Evolutionary conservation across 2,888 invertebrate genomes (phyloP), one percentile per base, ranked within the genome.

Genomic region (Chironomus tentans): DNA sequence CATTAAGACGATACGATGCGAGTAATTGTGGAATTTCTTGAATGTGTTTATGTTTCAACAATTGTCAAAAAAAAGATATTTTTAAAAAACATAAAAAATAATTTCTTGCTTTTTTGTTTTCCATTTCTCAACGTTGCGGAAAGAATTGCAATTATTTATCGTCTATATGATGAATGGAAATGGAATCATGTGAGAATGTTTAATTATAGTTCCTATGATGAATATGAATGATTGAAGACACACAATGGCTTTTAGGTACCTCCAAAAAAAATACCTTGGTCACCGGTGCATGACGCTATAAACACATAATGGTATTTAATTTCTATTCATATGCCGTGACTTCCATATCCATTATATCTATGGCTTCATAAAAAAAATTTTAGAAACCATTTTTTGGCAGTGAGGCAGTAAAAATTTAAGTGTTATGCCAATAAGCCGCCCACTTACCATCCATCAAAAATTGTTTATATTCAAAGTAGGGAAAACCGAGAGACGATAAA

Each of bases 1-100:
- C 56, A 56, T 56, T 56, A 56, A 56, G 56, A 56, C n/a, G 56
- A 56, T 56, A 15, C 7, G 56, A 56, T 56, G 56, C 56, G 56
- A 56, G 18, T 6, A 56, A 56, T 56, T 56, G 56, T 3, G 5
- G 15, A n/a, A 2, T 56, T 56, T 1, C 15, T 56, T 56, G 56
- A 56, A 72, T 28, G 61, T 73, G 73, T 65, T 73, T 73, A 73
- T 65, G 73, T 73, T 62, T 73, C 65, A 48, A 65, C 62, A 73
- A 47, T 73, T 73, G 22, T 56, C 73, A 72, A 12, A 65, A 73
- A 47, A 28, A 13, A 24, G 46, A 73, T 56, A 56, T n/a, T 18
- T 56, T 56, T 56, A 56, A 56, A 15, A 7, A 28, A 28, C 28
- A 28, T n/a, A n/a, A 4, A 38, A 38, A 38, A 38, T 38, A 38